Base-by-base conservation (phyloP, 2,888 invertebrate species). In the Cacoxenus indagator region DNA sequence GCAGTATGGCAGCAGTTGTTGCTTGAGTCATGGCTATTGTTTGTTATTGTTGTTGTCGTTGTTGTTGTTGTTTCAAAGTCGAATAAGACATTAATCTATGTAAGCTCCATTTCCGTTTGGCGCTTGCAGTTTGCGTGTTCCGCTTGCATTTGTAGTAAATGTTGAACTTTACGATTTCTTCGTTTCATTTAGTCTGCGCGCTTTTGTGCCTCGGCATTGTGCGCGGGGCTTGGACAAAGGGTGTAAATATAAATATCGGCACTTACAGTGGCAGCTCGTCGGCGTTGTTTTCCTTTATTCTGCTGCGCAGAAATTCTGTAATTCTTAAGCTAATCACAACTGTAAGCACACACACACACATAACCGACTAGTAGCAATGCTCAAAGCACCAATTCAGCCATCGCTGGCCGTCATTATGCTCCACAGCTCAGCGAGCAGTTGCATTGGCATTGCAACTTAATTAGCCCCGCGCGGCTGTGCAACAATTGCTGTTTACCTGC, bases 1-100 rank as follows among this genome's bases (percentile, higher is more conserved):
- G 14, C 14, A 37, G 9, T 11, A 37, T 37, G 8, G 37, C 37
- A 37, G 37, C 3, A 37, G 37, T 37, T 14, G 37, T 37, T 37
- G 37, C 1, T 37, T 11, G 8, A 11, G 37, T 37, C 14, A 14
- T 37, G 37, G 37, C 4, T 37, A 19, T 1, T 19, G 51, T 9
- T 51, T 51, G 37, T 8, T 37, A 8, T 8, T 51, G 24, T 51
- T 51, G 1, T 14, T 11, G 51, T 22, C 22, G 51, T 51, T 51
- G 22, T 51, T 22, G 51, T 19, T 19, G 9, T 37, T 17, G 29
- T 27, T 45, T 22, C 9, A 62, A 27, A 65, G 48, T 67, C 71
- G 68, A 80, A 75, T 81, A 79, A 82, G 80, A 82, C 80, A 80
- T 80, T 82, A 77, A 76, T 80, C 73, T 77, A 70, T 57, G 71